Evolutionary conservation across 2,888 invertebrate species (phyloP), one percentile per base, ranked within the genome.

Genomic region (Dasypogon diadema): DNA sequence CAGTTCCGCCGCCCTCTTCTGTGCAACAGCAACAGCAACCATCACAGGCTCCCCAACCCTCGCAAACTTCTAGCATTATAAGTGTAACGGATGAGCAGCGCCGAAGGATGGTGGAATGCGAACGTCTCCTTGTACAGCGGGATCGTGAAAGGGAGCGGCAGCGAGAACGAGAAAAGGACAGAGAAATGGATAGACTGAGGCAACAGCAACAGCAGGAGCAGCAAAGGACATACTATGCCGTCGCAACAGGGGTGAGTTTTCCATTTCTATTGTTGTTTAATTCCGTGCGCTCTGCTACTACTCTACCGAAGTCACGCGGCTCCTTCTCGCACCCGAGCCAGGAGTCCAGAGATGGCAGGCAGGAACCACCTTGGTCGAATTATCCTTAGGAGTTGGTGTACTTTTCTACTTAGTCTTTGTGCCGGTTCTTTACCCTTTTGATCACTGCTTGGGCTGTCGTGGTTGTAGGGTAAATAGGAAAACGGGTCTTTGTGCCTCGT

Each of bases 191-290:
- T 54, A 24, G 77, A 56, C 34, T 76, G 26, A 76, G 73, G 68
- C 77, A 76, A 24, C 79, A 76, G 54, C 75, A 76, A 18, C 72
- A 75, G 16, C 75, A 75, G 34, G 87, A 86, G 76, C 85, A 83
- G 56, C 79, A 84, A 77, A 82, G 86, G 75, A 80, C 81, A 42
- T 77, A 78, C 60, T 75, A 75, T 51, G 51, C 77, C n/a, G 58
- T 75, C 37, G 37, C 76, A 65, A 42, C 75, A 37, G 78, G 78
- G 65, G 78, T 77, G 74, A 77, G 76, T 74, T 54, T 46, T 70
- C 46, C 18, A 14, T n/a, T 55, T 18, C 12, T n/a, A 26, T 56
- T 56, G 18, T 56, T 56, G 30, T 56, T 26, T 24, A 56, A 56
- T 56, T 26, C 56, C 14, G 5, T 24, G 56, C 14, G 6, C 18